Evolutionary conservation across 2,113 vertebrate genomes (phyloP).

Genomic region (Noctilio leporinus): DNA sequence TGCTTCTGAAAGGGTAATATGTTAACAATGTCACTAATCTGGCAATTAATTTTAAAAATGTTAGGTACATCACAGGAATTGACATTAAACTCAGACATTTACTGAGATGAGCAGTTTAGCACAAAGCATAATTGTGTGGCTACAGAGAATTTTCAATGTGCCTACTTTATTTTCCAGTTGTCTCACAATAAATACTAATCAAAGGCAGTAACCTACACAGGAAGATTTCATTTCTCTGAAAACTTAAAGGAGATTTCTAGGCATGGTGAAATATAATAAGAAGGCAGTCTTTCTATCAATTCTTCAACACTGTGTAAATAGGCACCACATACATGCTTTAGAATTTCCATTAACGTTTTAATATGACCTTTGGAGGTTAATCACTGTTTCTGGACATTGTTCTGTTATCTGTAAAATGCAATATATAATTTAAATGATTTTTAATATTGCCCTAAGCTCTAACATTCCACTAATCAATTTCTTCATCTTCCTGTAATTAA

Average conservation of each 20-base stretch:
- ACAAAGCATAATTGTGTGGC: neutral
- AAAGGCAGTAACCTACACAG: neutral
- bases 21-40: neutral
- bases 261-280: neutral
- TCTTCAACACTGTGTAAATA: neutral
- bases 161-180: neutral
- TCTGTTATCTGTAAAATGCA: neutral
- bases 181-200: neutral
- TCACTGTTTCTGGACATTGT: neutral
- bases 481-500: neutral
- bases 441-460: neutral
- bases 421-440: neutral
- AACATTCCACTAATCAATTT: neutral
- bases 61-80: neutral
- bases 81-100: neutral
- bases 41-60: neutral
- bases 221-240: neutral
- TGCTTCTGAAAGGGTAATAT: neutral
- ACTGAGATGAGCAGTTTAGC: neutral
- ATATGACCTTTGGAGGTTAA: neutral
- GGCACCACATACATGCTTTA: neutral
- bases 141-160: neutral
- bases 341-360: neutral
- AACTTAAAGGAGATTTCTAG: neutral
- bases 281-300: neutral